These are phyloP conservation scores for Pinctada fucata DNA, from an alignment of 2,888 invertebrate species.

Conservation along the genomic window DNA sequence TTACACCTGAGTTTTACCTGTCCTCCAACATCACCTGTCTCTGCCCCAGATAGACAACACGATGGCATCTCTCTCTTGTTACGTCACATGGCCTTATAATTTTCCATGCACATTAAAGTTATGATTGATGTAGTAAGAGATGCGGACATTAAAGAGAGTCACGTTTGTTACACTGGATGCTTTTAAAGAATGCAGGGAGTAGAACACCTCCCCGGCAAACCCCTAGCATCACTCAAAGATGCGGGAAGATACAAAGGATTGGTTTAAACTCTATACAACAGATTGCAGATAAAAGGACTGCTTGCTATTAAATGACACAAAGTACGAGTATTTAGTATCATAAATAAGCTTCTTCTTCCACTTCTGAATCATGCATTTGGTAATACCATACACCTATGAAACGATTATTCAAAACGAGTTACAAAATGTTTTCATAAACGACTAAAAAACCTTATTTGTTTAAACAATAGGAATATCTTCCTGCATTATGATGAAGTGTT, in stretches of 20 bases:
- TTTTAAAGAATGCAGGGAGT: slow-evolving; percentile 16
- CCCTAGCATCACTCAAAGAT: neutral
- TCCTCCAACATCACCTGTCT: slow-evolving; percentile 4
- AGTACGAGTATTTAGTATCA: too few relatives aligned
- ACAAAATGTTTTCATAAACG: too few relatives aligned
- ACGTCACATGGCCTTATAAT: neutral
- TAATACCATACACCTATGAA: too few relatives aligned
- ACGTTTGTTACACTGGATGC: slow-evolving; percentile 24
- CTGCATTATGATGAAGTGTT: too few relatives aligned
- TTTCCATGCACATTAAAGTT: neutral
- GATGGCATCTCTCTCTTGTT: neutral
- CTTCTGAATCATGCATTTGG: too few relatives aligned
- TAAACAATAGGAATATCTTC: too few relatives aligned
- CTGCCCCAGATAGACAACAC: neutral
- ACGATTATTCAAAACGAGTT: too few relatives aligned
- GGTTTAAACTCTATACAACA: too few relatives aligned
- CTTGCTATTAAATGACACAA: too few relatives aligned
- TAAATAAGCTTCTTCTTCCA: too few relatives aligned
- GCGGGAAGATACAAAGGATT: neutral
- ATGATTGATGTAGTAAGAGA: slow-evolving; percentile 20
- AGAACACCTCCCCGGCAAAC: neutral
- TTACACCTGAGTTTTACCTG: slow-evolving; percentile 4
- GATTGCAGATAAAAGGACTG: too few relatives aligned
- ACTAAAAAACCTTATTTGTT: too few relatives aligned
- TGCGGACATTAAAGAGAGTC: slow-evolving; percentile 24